Conservation (phyloP, 2,888 invertebrate species). For the Drosophila rellima region DNA sequence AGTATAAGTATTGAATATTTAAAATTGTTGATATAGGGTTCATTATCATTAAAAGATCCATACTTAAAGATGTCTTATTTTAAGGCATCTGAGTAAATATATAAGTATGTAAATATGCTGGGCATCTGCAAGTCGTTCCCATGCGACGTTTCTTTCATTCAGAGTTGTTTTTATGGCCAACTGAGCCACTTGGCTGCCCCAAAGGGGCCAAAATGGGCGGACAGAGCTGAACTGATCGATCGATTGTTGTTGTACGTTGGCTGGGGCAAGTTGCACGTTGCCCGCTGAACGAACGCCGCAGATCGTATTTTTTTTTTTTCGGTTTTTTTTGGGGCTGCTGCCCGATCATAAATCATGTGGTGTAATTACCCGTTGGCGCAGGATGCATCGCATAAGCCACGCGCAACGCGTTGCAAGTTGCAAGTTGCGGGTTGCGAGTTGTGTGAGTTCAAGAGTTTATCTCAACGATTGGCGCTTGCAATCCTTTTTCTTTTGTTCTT, state of each 20-base stretch:
- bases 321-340: slow-evolving; percentile 40
- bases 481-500: slow-evolving; percentile 47
- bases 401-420: slow-evolving; percentile 47
- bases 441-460: slow-evolving; percentile 74
- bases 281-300: background rate
- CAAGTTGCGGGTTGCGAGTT: slow-evolving; percentile 36
- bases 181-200: slow-evolving; percentile 50
- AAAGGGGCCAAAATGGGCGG: slow-evolving; percentile 82
- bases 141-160: background rate
- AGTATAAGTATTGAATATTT: too few relatives aligned
- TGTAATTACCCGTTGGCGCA: slow-evolving; percentile 85
- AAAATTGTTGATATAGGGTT: too few relatives aligned
- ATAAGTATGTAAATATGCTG: background rate
- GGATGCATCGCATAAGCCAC: slow-evolving; percentile 79
- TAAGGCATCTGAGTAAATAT: background rate
- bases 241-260: slow-evolving; percentile 59
- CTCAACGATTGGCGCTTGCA: slow-evolving; percentile 44
- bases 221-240: slow-evolving; percentile 84
- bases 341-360: slow-evolving; percentile 84
- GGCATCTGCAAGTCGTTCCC: background rate
- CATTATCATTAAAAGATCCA: too few relatives aligned
- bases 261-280: slow-evolving; percentile 15
- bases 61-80: too few relatives aligned
- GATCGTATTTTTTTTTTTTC: background rate
- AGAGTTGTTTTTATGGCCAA: slow-evolving; percentile 18